Evolutionary conservation across 2,888 invertebrate genomes (phyloP).

Genomic region (Chrysodeixis includens): DNA sequence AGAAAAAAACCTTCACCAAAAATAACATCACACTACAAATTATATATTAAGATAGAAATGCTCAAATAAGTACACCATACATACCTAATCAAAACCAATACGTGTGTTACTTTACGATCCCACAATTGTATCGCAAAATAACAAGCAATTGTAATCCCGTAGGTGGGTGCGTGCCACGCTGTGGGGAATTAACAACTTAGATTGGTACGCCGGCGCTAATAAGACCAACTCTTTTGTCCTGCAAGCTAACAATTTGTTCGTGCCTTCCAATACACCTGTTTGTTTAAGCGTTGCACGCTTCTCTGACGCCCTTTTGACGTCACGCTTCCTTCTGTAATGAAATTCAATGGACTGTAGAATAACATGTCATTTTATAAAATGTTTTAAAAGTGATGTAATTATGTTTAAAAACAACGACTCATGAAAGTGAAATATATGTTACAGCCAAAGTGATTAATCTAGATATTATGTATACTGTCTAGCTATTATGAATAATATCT

Average conservation of each 20-base stretch:
- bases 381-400: too few relatives aligned
- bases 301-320: conserved; percentile 14
- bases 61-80: background rate
- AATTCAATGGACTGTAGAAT: background rate
- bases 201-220: conserved; percentile 66
- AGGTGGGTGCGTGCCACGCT: conserved; percentile 66
- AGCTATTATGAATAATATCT: too few relatives aligned
- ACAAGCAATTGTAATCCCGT: conserved; percentile 62
- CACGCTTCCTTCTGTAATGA: background rate
- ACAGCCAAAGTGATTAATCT: too few relatives aligned
- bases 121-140: conserved; percentile 53
- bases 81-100: background rate
- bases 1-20: too few relatives aligned
- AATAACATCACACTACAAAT: too few relatives aligned
- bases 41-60: too few relatives aligned
- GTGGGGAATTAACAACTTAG: conserved; percentile 72
- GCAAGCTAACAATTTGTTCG: conserved; percentile 41
- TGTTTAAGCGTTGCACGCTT: conserved; percentile 26
- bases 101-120: conserved; percentile 16
- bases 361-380: too few relatives aligned
- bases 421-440: too few relatives aligned
- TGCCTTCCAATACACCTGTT: conserved; percentile 29
- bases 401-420: too few relatives aligned
- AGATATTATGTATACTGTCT: too few relatives aligned
- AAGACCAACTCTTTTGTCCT: conserved; percentile 61